Base-by-base conservation (phyloP, 2,888 invertebrate species). In the Eledona agricola region DNA sequence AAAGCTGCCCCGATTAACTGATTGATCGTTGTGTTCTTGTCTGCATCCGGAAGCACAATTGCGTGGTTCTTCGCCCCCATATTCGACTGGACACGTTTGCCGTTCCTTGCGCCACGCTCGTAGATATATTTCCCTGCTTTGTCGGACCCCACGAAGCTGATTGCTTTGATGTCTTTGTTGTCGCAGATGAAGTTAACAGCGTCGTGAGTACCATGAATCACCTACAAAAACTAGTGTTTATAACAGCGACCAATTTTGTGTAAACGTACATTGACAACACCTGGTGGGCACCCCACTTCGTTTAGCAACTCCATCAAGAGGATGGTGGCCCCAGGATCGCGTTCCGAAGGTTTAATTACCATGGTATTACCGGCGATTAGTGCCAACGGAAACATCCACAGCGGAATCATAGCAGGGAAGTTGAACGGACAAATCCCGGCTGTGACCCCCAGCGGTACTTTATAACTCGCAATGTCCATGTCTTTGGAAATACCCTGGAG, bases 11-110 rank as follows among this genome's bases (percentile, higher is more conserved):
- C 77, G 7, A 63, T 57, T n/a, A 70, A 31, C 25, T 96, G 95
- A 72, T 97, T 97, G 17, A 99, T 80, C 0, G 96, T 94, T 68
- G 93, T 89, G 69, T 96, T 96, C 76, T 97, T 98, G 78, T 97
- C 96, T 1, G 98, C 98, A 77, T 99, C 99, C 1, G 96, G 90
- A 84, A 99, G 85, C 23, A 99, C 85, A 6, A 99, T 88, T 25
- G 97, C 98, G 75, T 99, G 99, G 78, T 99, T 99, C 78, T 99
- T 99, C 2, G 99, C 99, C 5, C 98, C 98, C 95, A 99, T 95
- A 77, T 99, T 99, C 63, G 93, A 92, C 77, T 99, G 99, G 0
- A 99, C 88, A 13, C 91, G 80, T 72, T 89, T 90, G 69, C 99
- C 98, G 70, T 89, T 89, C 56, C 88, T 87, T 1, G 92, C 90